Evolutionary conservation across 2,113 vertebrate species (phyloP), one percentile per base, ranked within the genome.

Genomic region (Solea senegalensis): DNA sequence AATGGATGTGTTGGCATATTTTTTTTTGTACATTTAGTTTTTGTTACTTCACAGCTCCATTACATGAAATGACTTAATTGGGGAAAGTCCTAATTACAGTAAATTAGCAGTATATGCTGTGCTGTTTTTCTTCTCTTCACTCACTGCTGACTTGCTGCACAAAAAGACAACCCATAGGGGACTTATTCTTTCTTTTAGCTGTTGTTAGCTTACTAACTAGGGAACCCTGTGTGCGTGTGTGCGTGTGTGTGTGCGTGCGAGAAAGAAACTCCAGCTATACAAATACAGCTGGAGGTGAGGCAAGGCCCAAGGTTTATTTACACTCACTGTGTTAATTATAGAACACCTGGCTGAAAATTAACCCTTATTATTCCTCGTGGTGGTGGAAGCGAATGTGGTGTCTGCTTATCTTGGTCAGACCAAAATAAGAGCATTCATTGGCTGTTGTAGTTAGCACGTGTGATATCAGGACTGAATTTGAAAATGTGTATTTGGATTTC

Each of bases 241-340:
- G 85, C 56, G 78, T 59, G 76, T 48, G 76, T 48, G 85, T 56
- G 78, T 59, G 57, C 44, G 12, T 44, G 65, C 82, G 2, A 65
- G 74, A 72, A 82, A 82, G 76, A 76, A 83, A 86, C 81, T 88
- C 74, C 85, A 90, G 88, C 87, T 89, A 89, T 78, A 87, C 87
- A 90, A 89, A 91, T 87, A 91, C 91, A 92, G 90, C 91, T 91
- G 91, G 85, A 89, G 86, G 88, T 76, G 82, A 80, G 81, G 76
- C 21, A 16, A 75, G 83, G 88, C 78, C 88, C 81, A 75, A 83
- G 82, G 86, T 89, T 89, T 92, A 90, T 92, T 92, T 90, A 87
- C 90, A 65, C 81, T 77, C 65, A 71, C 85, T 68, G 51, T 51
- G 81, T 86, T 89, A 89, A 90, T 91, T 90, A 90, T 90, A 90